Conservation (phyloP, 2,113 vertebrate species). For the Nestor notabilis region DNA sequence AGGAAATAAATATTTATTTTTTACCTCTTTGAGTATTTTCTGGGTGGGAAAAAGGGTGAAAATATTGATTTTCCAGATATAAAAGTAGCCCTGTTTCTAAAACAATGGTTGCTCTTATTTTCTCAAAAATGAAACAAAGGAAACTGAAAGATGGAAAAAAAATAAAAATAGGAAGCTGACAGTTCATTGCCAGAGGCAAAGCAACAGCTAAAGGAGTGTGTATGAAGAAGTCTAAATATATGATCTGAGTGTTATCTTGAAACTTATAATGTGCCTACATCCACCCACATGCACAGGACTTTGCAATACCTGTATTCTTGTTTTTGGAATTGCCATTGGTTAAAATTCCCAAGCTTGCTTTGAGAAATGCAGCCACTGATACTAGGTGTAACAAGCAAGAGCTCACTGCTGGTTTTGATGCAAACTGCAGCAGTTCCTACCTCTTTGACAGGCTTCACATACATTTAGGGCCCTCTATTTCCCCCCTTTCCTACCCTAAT, state of each 20-base stretch:
- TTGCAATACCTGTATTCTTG: background rate
- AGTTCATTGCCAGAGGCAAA: background rate
- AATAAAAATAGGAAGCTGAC: background rate
- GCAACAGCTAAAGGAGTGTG: background rate
- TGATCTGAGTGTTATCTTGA: background rate
- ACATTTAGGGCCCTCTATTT: background rate
- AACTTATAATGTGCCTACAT: background rate
- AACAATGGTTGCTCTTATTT: background rate
- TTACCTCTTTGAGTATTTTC: background rate
- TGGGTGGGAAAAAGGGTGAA: background rate
- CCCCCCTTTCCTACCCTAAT: background rate
- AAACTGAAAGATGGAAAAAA: background rate
- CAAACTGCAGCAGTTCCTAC: background rate
- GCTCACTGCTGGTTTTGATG: background rate
- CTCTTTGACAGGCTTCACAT: fast-evolving
- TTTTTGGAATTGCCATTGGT: background rate
- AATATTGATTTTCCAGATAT: background rate
- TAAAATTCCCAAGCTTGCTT: background rate
- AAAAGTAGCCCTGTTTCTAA: background rate
- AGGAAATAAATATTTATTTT: background rate
- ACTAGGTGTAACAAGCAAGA: background rate
- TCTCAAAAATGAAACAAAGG: background rate
- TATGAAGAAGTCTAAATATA: background rate
- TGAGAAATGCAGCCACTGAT: background rate
- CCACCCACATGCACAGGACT: background rate